Conservation (phyloP, 1,140 invertebrate genomes). For the Drosophila persimilis region DNA sequence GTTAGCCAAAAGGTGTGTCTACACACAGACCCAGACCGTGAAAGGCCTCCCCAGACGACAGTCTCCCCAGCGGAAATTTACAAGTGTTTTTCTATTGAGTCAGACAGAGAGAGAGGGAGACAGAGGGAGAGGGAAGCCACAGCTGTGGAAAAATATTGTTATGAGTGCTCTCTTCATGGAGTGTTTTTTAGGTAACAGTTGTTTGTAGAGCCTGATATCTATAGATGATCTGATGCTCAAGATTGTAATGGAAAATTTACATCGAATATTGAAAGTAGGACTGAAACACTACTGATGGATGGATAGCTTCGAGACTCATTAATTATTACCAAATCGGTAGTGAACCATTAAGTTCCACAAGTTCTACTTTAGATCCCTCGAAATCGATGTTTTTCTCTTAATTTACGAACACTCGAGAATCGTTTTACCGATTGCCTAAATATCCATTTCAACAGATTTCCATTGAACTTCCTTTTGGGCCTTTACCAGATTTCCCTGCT, state of each 20-base stretch:
- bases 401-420: no score
- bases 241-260: conserved; percentile 12
- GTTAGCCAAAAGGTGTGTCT: conserved; percentile 19
- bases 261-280: background rate
- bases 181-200: conserved; percentile 24
- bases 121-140: background rate
- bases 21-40: background rate
- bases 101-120: background rate
- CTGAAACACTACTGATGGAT: no score
- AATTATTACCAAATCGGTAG: no score
- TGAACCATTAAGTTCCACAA: no score
- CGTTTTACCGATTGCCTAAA: no score
- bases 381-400: no score
- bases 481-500: no score
- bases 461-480: no score
- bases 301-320: no score
- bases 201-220: conserved; percentile 22
- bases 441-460: no score
- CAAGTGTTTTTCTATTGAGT: conserved; percentile 41
- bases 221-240: conserved; percentile 22
- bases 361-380: no score
- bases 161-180: conserved; percentile 12
- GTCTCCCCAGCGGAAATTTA: conserved; percentile 39
- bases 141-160: conserved; percentile 35
- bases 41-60: conserved; percentile 20